Conservation (phyloP, 2,797 vertebrate genomes). For the Odontamblyopus rebecca region DNA sequence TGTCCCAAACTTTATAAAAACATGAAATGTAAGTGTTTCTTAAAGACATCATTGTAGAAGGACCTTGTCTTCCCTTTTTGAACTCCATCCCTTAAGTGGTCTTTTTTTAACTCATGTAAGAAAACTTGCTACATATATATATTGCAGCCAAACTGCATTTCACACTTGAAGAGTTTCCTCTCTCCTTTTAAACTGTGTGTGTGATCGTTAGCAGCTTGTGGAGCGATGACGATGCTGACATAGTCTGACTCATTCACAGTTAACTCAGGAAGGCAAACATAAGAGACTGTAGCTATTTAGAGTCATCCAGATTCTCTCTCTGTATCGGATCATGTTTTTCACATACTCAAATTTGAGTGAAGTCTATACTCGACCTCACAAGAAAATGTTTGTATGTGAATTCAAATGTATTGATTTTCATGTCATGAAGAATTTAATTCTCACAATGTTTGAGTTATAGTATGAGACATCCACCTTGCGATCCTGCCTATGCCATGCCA, state of each 20-base stretch:
- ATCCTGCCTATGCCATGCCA: not conserved
- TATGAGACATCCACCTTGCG: not conserved
- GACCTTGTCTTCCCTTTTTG: too few relatives aligned
- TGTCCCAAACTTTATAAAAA: too few relatives aligned
- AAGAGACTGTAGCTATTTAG: not conserved
- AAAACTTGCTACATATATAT: not conserved
- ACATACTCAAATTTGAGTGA: not conserved
- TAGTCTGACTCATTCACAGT: slow-evolving; percentile 13
- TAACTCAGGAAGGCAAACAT: slow-evolving; percentile 6
- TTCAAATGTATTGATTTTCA: not conserved
- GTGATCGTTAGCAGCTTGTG: not conserved
- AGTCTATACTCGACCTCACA: not conserved
- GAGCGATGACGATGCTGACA: not conserved
- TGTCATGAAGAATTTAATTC: too few relatives aligned
- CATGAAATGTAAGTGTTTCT: too few relatives aligned
- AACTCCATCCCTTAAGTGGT: not conserved
- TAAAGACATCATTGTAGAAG: too few relatives aligned
- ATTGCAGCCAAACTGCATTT: slow-evolving; percentile 2
- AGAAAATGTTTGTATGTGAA: not conserved
- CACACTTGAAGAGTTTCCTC: slow-evolving; percentile 5
- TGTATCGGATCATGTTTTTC: not conserved
- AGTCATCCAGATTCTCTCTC: slow-evolving; percentile 5
- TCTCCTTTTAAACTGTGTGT: not conserved
- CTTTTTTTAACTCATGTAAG: not conserved
- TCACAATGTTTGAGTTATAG: not conserved